Percentiles rank a stretch among this genome's conserved stretches.
phyloP scores from a whole-genome alignment of 2,113 vertebrate genomes.

The Lontra canadensis region DNA sequence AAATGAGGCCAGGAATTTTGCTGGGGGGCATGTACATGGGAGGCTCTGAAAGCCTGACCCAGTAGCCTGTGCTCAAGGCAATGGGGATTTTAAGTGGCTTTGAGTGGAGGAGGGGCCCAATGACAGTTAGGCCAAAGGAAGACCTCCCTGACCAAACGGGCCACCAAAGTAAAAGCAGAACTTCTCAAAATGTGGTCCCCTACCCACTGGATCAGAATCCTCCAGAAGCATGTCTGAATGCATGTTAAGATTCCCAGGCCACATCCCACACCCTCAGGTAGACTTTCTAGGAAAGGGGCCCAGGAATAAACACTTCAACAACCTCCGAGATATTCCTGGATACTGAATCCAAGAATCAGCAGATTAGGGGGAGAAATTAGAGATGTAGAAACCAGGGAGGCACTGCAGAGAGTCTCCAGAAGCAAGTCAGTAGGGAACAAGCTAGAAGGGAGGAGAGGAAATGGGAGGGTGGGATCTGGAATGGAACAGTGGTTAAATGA shows the following conservation, averaged over 20 bases:
- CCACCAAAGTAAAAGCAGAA: neutral
- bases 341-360: neutral
- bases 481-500: fast-evolving
- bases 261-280: too few species aligned
- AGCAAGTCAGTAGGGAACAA: fast-evolving
- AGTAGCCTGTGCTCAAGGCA: neutral
- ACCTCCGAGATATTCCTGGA: neutral
- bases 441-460: neutral
- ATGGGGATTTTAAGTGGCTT: neutral
- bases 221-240: neutral
- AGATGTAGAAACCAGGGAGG: neutral
- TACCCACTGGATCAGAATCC: neutral
- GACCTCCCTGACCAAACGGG: neutral
- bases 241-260: neutral
- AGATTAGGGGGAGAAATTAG: neutral
- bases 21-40: too few species aligned
- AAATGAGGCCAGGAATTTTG: neutral
- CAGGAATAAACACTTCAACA: neutral
- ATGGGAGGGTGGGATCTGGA: neutral
- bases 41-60: neutral
- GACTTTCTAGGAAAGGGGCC: neutral
- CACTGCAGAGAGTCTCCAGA: neutral
- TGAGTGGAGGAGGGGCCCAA: neutral
- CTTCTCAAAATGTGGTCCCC: neutral
- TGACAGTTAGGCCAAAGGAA: neutral